Base-by-base conservation (phyloP, 2,113 vertebrate species). In the Periophthalmodon schlosseri region DNA sequence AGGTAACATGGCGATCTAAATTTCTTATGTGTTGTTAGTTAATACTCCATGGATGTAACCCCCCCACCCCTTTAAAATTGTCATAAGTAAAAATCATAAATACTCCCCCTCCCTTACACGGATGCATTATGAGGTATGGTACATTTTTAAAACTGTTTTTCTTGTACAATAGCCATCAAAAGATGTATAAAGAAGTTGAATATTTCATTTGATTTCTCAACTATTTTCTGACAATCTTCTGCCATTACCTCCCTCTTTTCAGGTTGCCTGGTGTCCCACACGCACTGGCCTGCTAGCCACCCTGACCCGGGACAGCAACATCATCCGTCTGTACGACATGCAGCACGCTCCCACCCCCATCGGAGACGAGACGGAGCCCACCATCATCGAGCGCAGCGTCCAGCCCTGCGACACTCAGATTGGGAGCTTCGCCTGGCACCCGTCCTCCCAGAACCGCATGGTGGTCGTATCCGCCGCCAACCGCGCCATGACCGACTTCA, bases 321-420 rank as follows among this genome's bases (percentile, higher is more conserved):
- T 99, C 70, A 96, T 99, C 85, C 95, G 96, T 13, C 93, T 99
- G 4, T 99, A 99, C 56, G 98, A 99, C 92, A 99, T 99, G 98
- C 98, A 99, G 72, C 97, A 99, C 81, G 95, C 97, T 0, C 97
- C 98, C 4, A 96, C 97, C 0, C 97, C 98, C 39, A 97, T 99
- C 57, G 98, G 96, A 0, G 98, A 99, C 36, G 98, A 99, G 94
- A 98, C 96, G 0, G 98, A 99, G 88, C 98, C 98, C 9, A 98
- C 97, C 39, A 98, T 99, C 87, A 99, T 99, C 18, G 98, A 99
- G 90, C 95, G 98, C 28, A 96, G 97, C 6, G 97, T 99, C 71
- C 97, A 98, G 0, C 97, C 97, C 0, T 97, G 97, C 68, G 96
- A 98, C 47, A 94, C 94, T 88, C 94, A 94, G 88, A 96, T 99